These are phyloP conservation scores for Mionectes olivaceus DNA, from an alignment of 2,797 vertebrate species.

Conservation along the genomic window DNA sequence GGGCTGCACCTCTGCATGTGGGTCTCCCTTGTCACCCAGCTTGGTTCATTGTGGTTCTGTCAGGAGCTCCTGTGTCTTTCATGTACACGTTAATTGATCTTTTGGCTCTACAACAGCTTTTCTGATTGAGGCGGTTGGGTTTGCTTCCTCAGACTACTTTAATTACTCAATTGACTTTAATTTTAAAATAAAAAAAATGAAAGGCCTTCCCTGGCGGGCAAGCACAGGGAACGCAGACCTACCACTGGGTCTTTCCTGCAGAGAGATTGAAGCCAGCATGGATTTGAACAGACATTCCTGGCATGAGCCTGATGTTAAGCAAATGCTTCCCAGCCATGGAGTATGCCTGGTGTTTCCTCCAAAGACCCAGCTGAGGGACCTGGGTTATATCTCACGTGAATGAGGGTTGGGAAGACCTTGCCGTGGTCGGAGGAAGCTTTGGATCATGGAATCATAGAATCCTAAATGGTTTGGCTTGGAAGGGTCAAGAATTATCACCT, in stretches of 20 bases:
- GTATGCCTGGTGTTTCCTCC: not conserved
- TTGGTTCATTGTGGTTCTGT: not conserved
- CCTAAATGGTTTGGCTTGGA: not conserved
- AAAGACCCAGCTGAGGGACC: not conserved
- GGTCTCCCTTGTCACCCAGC: not conserved
- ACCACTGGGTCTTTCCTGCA: not conserved
- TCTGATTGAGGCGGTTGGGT: not conserved
- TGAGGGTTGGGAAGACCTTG: not conserved
- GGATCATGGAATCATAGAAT: not conserved
- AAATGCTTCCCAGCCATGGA: not conserved
- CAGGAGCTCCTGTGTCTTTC: not conserved
- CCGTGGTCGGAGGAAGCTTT: not conserved
- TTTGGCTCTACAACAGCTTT: not conserved
- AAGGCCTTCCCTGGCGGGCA: not conserved
- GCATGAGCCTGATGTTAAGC: not conserved
- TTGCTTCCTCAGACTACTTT: not conserved
- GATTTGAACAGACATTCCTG: not conserved
- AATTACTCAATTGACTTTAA: not conserved
- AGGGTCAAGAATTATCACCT: not conserved
- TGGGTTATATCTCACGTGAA: not conserved
- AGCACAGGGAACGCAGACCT: fast-evolving
- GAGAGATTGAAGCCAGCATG: not conserved
- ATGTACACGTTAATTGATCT: not conserved
- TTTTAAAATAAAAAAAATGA: not conserved
- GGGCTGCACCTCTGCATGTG: fast-evolving